Evolutionary conservation across 2,113 vertebrate species (phyloP).

Genomic region (Phycodurus eques): DNA sequence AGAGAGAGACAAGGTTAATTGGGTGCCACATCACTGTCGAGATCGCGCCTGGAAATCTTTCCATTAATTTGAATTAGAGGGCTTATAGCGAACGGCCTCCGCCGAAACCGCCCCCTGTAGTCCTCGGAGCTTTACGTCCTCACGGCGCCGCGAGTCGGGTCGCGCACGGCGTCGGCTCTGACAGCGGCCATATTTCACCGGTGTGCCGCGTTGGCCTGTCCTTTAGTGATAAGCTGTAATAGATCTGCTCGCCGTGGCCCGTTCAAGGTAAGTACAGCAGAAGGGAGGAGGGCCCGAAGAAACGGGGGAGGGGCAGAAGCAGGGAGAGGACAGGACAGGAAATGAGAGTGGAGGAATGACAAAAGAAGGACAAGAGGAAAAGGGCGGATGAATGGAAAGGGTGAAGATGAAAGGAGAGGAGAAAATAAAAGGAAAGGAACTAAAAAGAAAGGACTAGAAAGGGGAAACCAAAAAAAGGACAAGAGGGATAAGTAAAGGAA

Average conservation of each 20-base stretch:
- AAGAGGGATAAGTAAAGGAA: no score
- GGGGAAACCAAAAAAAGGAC: neutral
- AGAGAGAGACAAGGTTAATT: constrained; percentile 60
- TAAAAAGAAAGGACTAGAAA: neutral
- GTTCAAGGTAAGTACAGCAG: constrained; percentile 71
- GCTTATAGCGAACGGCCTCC: constrained; percentile 37
- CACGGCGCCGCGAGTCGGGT: constrained; percentile 29
- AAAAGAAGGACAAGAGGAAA: neutral
- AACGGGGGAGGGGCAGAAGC: neutral
- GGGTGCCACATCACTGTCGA: constrained; percentile 52
- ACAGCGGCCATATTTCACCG: constrained; percentile 91
- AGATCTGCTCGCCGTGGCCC: constrained; percentile 82
- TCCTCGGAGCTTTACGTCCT: constrained; percentile 27
- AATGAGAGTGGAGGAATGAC: neutral
- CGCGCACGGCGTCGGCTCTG: constrained; percentile 58
- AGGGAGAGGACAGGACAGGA: constrained; percentile 30
- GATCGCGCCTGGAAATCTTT: constrained; percentile 69
- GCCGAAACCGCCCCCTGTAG: neutral
- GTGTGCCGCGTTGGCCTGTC: constrained; percentile 75
- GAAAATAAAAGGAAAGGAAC: neutral
- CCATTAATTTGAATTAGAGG: constrained; percentile 67
- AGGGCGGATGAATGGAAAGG: constrained; percentile 24
- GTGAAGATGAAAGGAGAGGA: constrained; percentile 44
- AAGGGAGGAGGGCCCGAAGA: neutral
- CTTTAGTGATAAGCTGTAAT: constrained; percentile 91